Evolutionary conservation across 1,140 invertebrate genomes (phyloP), one percentile per base, ranked within the genome.

Genomic region (Coelopa frigida): DNA sequence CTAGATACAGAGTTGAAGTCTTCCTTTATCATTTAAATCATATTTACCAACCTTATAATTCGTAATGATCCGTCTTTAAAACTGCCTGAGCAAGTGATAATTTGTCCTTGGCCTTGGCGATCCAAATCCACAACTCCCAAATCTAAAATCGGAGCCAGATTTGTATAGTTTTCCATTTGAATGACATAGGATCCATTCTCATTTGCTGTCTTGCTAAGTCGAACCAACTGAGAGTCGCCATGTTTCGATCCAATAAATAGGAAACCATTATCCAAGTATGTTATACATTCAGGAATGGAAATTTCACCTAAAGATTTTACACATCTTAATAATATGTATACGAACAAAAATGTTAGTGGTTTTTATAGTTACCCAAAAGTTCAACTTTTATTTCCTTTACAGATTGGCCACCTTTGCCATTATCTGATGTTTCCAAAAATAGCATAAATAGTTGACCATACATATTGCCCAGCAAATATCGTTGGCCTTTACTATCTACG

Each of bases 241-340:
- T 99, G 75, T 17, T 93, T 80, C 1, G 94, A 98, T 0, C 96
- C 96, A 56, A 99, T 83, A 70, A 95, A 99, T 38, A 99, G 84
- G 20, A 99, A 95, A 32, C 93, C 93, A 75, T 99, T 99, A 67
- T 99, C 96, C 37, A 99, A 74, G 65, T 99, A 99, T n/a, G 94
- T 97, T 62, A 99, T 87, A 62, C 92, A 95, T 71, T 98, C 94
- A 3, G 96, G 93, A 52, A 97, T 96, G 12, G 91, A 93, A 27
- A 96, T 95, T 74, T 98, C 88, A 29, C 84, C 83, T 78, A 53
- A 1, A 55, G 56, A 36, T n/a, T n/a, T n/a, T n/a, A n/a, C n/a
- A n/a, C n/a, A 29, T 22, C n/a, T 5, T 5, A 2, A 23, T 15
- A 37, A n/a, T 38, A 24, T 41, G 54, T 47, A 21, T 42, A 49